phyloP scores from a whole-genome alignment of 2,113 vertebrate genomes.

The Sakesphorus luctuosus region DNA sequence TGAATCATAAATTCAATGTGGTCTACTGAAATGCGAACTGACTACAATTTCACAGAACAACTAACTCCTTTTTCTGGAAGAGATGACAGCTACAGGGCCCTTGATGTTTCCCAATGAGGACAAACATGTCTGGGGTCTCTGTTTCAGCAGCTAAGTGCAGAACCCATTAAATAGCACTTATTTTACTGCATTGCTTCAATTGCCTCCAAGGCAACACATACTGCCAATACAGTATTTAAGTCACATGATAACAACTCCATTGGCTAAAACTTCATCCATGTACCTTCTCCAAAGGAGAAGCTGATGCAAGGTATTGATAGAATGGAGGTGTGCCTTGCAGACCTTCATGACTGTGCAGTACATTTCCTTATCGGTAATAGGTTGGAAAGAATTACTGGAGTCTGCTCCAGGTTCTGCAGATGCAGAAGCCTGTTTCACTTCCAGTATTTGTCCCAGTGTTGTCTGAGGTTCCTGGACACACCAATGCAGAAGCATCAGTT shows the following conservation, averaged over 20 bases:
- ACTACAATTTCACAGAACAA: slow-evolving; percentile 38
- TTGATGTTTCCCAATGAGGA: not conserved
- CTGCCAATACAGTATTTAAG: not conserved
- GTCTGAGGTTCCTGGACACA: not conserved
- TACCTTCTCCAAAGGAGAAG: not conserved
- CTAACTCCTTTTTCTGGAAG: slow-evolving; percentile 25
- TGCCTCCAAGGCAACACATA: not conserved
- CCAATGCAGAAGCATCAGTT: not conserved
- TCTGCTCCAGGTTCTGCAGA: not conserved
- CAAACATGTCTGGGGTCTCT: not conserved
- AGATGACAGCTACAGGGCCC: slow-evolving; percentile 25
- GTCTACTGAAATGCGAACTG: slow-evolving; percentile 28
- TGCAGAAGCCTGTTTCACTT: not conserved
- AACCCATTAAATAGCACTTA: not conserved
- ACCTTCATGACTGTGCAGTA: not conserved
- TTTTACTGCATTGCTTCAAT: not conserved
- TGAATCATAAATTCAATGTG: slow-evolving; percentile 13
- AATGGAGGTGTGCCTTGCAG: not conserved
- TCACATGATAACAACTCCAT: not conserved
- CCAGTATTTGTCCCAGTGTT: not conserved
- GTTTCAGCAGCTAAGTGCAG: not conserved
- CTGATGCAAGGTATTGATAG: not conserved
- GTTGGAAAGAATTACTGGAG: not conserved
- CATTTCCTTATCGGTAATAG: not conserved
- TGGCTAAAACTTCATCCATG: not conserved